These are phyloP conservation scores for Notodonta ziczac DNA, from an alignment of 2,888 invertebrate species.

Conservation along the genomic window DNA sequence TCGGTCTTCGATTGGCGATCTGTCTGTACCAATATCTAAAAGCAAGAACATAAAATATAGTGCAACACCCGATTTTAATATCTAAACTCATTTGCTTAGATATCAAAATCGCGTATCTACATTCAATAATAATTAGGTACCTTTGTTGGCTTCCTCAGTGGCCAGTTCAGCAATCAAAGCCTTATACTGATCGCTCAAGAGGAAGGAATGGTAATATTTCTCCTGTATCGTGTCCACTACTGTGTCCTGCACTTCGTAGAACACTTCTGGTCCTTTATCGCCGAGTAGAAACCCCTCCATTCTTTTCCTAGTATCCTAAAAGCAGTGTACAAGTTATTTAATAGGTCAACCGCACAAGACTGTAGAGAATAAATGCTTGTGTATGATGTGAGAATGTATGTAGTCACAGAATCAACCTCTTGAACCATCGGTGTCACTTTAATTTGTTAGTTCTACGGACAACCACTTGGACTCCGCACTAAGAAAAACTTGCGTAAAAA, in stretches of 20 bases:
- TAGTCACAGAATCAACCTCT: too few relatives aligned
- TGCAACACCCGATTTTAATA: too few relatives aligned
- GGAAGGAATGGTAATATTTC: constrained; percentile 94
- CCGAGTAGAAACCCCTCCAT: constrained; percentile 95
- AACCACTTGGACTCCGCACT: too few relatives aligned
- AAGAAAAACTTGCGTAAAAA: too few relatives aligned
- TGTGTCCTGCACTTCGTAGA: constrained; percentile 93
- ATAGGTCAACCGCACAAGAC: not conserved
- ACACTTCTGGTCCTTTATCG: constrained; percentile 94
- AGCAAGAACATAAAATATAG: not conserved
- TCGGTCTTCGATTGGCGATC: constrained; percentile 82
- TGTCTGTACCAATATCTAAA: constrained; percentile 70
- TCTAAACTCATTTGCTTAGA: too few relatives aligned
- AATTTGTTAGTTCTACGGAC: too few relatives aligned
- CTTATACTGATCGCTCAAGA: constrained; percentile 93
- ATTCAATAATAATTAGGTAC: constrained; percentile 37
- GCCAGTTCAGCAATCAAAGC: constrained; percentile 88
- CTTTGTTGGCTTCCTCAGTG: constrained; percentile 83
- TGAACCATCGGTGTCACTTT: too few relatives aligned
- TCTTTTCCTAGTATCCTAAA: constrained; percentile 88
- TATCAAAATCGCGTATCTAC: not conserved
- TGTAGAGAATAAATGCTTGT: not conserved
- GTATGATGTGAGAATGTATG: too few relatives aligned
- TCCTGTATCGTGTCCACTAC: constrained; percentile 92
- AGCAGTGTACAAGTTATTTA: constrained; percentile 7